Evolutionary conservation across 2,113 vertebrate genomes (phyloP).

Genomic region (Clarias gariepinus): DNA sequence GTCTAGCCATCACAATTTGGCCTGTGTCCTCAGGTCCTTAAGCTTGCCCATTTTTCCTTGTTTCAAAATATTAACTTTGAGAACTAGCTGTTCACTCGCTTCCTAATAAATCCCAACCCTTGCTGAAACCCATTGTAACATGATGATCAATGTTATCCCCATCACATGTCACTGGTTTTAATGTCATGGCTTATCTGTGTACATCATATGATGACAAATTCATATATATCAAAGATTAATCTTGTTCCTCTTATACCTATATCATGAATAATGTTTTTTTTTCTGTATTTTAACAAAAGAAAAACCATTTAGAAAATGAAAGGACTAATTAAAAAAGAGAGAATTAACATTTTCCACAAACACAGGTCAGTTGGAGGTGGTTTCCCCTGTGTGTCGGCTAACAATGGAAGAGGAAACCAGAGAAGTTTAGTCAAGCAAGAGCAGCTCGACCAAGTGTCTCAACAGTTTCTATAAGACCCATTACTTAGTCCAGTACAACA

Average conservation of each 20-base stretch:
- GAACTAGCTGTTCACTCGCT: neutral
- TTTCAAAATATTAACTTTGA: too few relatives aligned
- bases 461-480: conserved; percentile 38
- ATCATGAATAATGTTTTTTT: neutral
- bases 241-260: neutral
- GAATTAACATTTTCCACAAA: conserved; percentile 59
- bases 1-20: too few relatives aligned
- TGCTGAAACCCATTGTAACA: too few relatives aligned
- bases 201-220: neutral
- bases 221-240: neutral
- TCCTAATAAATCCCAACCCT: too few relatives aligned
- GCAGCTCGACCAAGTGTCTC: conserved; percentile 28
- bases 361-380: conserved; percentile 48
- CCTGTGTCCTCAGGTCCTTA: too few relatives aligned
- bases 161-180: too few relatives aligned
- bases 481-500: conserved; percentile 38
- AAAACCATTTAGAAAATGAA: conserved; percentile 30
- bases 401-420: conserved; percentile 33
- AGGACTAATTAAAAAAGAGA: conserved; percentile 55
- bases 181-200: too few relatives aligned
- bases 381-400: conserved; percentile 46
- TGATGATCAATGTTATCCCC: too few relatives aligned
- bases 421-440: conserved; percentile 10
- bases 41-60: too few relatives aligned
- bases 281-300: neutral